Evolutionary conservation across 35 echinoderm and acorn worm genomes (phyloP), one percentile per base, ranked within the genome.

Genomic region (Ophiothrix spiculata): DNA sequence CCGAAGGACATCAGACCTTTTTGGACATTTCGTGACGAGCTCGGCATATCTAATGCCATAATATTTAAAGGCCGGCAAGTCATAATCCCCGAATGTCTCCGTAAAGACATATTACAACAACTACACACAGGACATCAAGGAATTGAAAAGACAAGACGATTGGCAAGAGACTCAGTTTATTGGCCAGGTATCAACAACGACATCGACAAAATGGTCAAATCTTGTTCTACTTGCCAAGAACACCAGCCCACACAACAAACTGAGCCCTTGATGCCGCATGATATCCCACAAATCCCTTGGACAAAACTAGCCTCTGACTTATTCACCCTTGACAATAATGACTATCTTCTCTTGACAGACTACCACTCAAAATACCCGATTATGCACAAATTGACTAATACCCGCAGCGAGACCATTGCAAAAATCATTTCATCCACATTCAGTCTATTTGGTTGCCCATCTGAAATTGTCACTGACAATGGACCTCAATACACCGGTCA

Each of bases 361-460:
- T 90, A 94, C 39, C 85, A 94, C 40, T 91, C 88, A 17, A 95
- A 88, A 81, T 90, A 45, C 35, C 88, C 87, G 49, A 83, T 94
- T 35, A 80, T 90, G 10, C 56, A 81, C 21, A 86, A 77, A 23
- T 33, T 90, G 37, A 31, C 32, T 21, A 39, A 56, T 35, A 94
- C 92, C 21, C 49, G 56, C 8, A 90, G 88, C 64, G 37, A 56
- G 32, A 0, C 92, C 19, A 84, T 94, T 23, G 79, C 60, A 21
- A 36, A 87, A 56, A 3, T 41, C 3, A 87, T 78, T 21, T 77
- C 85, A 19, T 56, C 31, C 56, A 86, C 60, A 28, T 86, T 91
- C 39, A 86, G 88, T 36, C 36, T 91, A 19, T 83, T 91, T 56
- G 93, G 93, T 84, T 32, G 77, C 29, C 81, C 83, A 21, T 56